Base-by-base conservation (phyloP, 2,113 vertebrate genomes). In the Hiodon tergisus region DNA sequence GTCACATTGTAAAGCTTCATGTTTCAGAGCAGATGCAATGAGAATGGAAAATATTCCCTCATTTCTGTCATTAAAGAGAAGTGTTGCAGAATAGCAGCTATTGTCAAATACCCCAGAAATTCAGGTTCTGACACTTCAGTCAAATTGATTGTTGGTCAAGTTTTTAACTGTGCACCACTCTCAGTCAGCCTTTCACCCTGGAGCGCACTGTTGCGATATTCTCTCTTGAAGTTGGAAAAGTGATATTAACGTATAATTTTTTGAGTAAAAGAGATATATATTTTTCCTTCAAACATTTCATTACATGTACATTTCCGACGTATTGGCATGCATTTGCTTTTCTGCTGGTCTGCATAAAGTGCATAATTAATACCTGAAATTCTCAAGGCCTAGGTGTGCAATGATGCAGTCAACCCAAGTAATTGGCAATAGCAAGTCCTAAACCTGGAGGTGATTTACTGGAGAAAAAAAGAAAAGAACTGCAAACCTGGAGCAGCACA, bases 351-450 rank as follows among this genome's bases (percentile, higher is more conserved):
- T 9, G 46, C 4, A 67, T 67, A 11, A 48, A 67, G 48, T 57
- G 57, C 53, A 3, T 52, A 72, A 72, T 75, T 74, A 67, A 67
- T 65, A 55, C 61, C 54, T 50, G 52, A 57, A 66, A 67, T 74
- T 67, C 52, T 51, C 9, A n/a, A 3, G 4, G 63, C 65, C 65
- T 59, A 67, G 47, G 52, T 67, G 53, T 67, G 62, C 16, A 54
- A 67, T 52, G 31, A 67, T 50, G 31, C 67, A 62, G n/a, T 67
- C 50, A 72, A 73, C 46, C 60, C 48, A 54, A 70, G 58, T 71
- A 77, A 77, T 70, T 81, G 77, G 54, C 75, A 71, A 73, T 70
- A 73, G 72, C 53, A 69, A 74, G 59, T 52, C 53, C 9, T 31
- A 65, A 59, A 71, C 17, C 47, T 65, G 63, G 57, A 63, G 51